Conservation (phyloP, 2,888 invertebrate species). For the Cantharis flavilabris region DNA sequence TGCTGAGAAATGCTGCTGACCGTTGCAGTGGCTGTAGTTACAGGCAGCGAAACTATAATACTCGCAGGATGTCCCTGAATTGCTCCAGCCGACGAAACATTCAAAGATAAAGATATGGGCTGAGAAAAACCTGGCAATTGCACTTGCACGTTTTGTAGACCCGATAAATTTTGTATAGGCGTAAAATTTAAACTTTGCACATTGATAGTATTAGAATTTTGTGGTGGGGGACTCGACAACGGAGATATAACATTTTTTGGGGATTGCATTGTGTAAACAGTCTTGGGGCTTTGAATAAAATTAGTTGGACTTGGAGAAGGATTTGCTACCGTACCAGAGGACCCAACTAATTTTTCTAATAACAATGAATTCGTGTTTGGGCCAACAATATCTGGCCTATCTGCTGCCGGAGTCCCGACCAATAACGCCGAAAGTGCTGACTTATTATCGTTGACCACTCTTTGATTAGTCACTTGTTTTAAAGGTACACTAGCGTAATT, state of each 20-base stretch:
- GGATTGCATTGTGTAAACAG: conserved; percentile 38
- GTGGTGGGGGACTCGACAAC: conserved; percentile 58
- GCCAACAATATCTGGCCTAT: conserved; percentile 61
- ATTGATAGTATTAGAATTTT: conserved; percentile 52
- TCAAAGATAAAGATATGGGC: conserved; percentile 79
- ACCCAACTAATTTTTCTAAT: conserved; percentile 59
- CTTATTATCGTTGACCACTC: conserved; percentile 39
- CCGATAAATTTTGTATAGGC: conserved; percentile 68
- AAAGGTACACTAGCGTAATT: conserved; percentile 50
- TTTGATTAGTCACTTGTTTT: conserved; percentile 44
- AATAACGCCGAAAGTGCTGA: conserved; percentile 63
- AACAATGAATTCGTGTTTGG: conserved; percentile 59
- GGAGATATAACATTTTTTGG: conserved; percentile 58
- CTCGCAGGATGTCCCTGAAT: conserved; percentile 57
- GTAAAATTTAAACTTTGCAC: conserved; percentile 76
- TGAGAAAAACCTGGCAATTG: conserved; percentile 86
- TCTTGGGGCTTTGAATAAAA: conserved; percentile 48
- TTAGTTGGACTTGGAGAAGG: conserved; percentile 42
- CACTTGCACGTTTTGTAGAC: conserved; percentile 77
- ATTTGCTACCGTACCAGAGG: conserved; percentile 47
- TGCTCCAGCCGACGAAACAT: conserved; percentile 68
- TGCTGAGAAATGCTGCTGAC: conserved; percentile 50
- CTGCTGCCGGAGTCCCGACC: conserved; percentile 64
- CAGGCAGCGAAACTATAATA: conserved; percentile 53
- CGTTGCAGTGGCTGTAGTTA: conserved; percentile 50